phyloP scores from a whole-genome alignment of 2,888 invertebrate species.

The Marasmarcha lunaedactyla region DNA sequence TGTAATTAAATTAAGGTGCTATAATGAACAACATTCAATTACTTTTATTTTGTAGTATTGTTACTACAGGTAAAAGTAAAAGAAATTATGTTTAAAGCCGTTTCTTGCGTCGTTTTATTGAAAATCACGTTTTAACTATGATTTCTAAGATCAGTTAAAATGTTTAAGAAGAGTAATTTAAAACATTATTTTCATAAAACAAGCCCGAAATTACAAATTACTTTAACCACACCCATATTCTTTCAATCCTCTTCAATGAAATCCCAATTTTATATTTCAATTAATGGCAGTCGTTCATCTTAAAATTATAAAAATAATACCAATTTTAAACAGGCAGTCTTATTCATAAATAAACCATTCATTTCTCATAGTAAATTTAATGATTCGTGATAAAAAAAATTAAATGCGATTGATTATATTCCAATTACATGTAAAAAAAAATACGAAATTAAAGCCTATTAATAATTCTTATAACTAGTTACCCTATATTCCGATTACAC shows the following conservation, averaged over 20 bases:
- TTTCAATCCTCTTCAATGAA: neutral
- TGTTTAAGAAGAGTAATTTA: no score
- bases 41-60: no score
- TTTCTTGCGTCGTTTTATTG: no score
- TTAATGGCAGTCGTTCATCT: neutral
- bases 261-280: neutral
- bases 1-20: no score
- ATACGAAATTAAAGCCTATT: conserved; percentile 53
- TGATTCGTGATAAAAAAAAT: conserved; percentile 24
- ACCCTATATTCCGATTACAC: conserved; percentile 62
- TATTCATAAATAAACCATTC: conserved; percentile 34
- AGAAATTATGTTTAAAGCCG: no score
- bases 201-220: no score
- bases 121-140: no score
- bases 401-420: conserved; percentile 41
- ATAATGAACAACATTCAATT: no score
- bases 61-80: no score
- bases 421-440: conserved; percentile 28
- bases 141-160: no score
- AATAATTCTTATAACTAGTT: conserved; percentile 33
- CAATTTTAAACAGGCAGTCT: conserved; percentile 41
- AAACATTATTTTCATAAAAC: no score
- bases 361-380: conserved; percentile 19
- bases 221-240: no score
- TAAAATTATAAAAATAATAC: neutral